Percentiles rank a stretch among this genome's conserved stretches.
These are phyloP conservation scores for Trissolcus basalis DNA, from an alignment of 1,140 invertebrate species.

Conservation along the genomic window DNA sequence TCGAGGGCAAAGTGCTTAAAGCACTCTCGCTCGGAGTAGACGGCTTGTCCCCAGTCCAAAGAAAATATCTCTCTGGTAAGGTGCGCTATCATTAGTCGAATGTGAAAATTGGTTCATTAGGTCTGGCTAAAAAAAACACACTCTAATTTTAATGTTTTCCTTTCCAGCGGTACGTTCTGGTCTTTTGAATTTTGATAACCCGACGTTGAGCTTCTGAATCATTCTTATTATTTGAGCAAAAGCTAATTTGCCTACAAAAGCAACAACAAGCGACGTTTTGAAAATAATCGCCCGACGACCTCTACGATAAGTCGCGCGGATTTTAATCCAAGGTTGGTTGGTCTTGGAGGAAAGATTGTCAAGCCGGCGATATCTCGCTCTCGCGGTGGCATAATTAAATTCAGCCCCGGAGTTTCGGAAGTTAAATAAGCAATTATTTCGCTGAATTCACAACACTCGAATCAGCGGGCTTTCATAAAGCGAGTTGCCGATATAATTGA, in stretches of 20 bases:
- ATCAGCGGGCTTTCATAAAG: no score
- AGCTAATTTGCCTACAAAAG: no score
- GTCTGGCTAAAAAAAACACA: conserved; percentile 1
- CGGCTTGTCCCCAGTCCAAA: conserved; percentile 34
- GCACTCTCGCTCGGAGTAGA: conserved; percentile 6
- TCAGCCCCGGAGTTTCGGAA: conserved; percentile 27
- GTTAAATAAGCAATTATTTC: conserved; percentile 41
- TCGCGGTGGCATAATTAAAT: conserved; percentile 30
- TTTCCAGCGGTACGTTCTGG: no score
- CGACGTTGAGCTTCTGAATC: no score
- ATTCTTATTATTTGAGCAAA: no score
- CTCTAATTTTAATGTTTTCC: no score
- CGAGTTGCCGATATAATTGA: conserved; percentile 9
- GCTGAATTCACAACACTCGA: conserved; percentile 8
- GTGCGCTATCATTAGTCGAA: conserved; percentile 19
- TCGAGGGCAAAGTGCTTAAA: conserved; percentile 25
- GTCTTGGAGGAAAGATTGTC: background rate
- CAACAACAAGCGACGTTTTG: no score
- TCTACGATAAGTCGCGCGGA: no score
- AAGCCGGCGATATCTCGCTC: background rate
- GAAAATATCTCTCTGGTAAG: conserved; percentile 20
- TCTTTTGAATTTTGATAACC: no score
- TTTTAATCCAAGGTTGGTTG: background rate
- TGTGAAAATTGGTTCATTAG: conserved; percentile 23
- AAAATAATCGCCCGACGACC: no score